Base-by-base conservation (phyloP, 1,140 invertebrate species). In the Ephestia elutella region DNA sequence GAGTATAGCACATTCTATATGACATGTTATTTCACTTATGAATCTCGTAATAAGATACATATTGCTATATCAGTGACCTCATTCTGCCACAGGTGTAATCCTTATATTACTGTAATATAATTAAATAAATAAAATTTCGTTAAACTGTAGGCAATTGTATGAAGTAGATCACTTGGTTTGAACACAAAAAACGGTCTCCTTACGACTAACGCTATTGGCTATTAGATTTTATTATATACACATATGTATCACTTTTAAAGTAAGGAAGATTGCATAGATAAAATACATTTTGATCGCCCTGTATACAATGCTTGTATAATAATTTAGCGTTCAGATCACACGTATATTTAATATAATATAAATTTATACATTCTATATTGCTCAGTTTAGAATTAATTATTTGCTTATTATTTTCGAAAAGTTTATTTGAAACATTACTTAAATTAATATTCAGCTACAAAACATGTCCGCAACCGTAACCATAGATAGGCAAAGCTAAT, bases 131-230 rank as follows among this genome's bases (percentile, higher is more conserved):
- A 61, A 61, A 25, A 35, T 61, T 56, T 55, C 15, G 54, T 55
- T 61, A 7, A 60, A 63, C 32, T 68, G 63, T 66, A 76, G 63
- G 71, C 66, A 48, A 71, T 65, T 70, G 65, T 71, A 60, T 66
- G 55, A 54, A 69, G 59, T 70, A 71, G 71, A 82, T 80, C 75
- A 81, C 80, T 78, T 70, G 59, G 62, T 77, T 54, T 82, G 82
- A 85, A 85, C 82, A 85, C 82, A 82, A 82, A 82, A 78, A 71
- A 77, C 68, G 65, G 71, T 74, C 80, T 71, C 62, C 73, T 76
- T 76, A 76, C 60, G 50, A 61, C 70, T 68, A 70, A 78, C 51
- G 59, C 69, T 78, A 78, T 63, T 59, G 65, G 50, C 62, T 66
- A 62, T 70, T 70, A 71, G 54, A 60, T 68, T 62, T 68, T 58